These are phyloP conservation scores for Erebia ligea DNA, from an alignment of 2,888 invertebrate genomes.

Conservation along the genomic window DNA sequence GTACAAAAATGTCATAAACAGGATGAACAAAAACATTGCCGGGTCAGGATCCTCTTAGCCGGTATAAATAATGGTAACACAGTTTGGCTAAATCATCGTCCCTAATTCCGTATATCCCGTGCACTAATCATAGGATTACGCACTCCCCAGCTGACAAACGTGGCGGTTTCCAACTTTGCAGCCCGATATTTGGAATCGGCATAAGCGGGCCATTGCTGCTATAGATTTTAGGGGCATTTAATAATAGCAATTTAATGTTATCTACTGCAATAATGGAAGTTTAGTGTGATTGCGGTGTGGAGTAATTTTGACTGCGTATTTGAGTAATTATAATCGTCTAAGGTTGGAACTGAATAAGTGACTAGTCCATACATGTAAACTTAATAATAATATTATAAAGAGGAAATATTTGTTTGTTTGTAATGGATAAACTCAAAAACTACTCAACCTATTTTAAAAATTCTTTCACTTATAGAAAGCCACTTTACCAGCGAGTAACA, in stretches of 20 bases:
- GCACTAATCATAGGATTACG: conserved; percentile 40
- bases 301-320: background rate
- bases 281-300: background rate
- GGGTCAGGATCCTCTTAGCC: background rate
- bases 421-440: too few relatives aligned
- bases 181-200: conserved; percentile 15
- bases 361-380: too few relatives aligned
- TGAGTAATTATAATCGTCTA: background rate
- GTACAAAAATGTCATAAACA: background rate
- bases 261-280: background rate
- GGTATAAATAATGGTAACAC: conserved; percentile 15
- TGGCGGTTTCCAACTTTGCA: conserved; percentile 34
- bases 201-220: background rate
- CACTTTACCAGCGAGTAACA: too few relatives aligned
- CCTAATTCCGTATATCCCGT: conserved; percentile 28
- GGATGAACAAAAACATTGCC: background rate
- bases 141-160: conserved; percentile 34
- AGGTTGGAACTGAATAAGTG: background rate
- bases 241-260: conserved; percentile 8
- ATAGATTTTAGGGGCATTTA: conserved; percentile 17
- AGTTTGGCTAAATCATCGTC: conserved; percentile 23
- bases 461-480: too few relatives aligned
- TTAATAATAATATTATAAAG: too few relatives aligned
- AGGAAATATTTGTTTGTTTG: too few relatives aligned
- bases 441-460: too few relatives aligned